Conservation (phyloP, 2,113 vertebrate genomes). For the Egretta garzetta region DNA sequence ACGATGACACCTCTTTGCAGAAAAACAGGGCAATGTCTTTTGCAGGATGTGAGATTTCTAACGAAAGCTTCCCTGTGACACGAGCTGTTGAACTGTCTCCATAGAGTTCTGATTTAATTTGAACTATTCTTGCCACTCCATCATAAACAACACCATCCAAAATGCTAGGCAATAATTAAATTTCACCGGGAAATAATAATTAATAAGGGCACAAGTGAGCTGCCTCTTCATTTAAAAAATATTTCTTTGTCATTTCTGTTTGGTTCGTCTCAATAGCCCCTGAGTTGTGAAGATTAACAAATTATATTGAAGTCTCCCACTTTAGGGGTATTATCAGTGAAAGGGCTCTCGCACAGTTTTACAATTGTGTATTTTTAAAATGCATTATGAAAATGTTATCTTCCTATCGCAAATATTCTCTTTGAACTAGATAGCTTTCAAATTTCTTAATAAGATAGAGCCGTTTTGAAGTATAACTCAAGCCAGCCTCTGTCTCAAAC, state of each 20-base stretch:
- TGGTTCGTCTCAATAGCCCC: background rate
- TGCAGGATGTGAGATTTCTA: background rate
- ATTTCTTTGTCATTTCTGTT: slow-evolving; percentile 15
- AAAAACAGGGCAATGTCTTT: slow-evolving; percentile 14
- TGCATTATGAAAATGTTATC: background rate
- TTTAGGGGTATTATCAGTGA: background rate
- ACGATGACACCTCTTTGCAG: background rate
- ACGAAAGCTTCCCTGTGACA: background rate
- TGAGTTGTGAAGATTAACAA: slow-evolving; percentile 11
- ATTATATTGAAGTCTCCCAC: background rate
- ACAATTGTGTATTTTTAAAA: background rate
- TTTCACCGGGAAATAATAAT: slow-evolving; percentile 38
- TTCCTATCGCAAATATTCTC: background rate
- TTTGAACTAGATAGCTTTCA: slow-evolving; percentile 35
- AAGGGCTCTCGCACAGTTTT: background rate
- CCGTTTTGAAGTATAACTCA: background rate
- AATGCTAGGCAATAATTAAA: slow-evolving; percentile 29
- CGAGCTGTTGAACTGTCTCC: slow-evolving; percentile 51
- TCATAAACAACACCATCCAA: background rate
- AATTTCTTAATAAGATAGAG: background rate
- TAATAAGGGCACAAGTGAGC: slow-evolving; percentile 29
- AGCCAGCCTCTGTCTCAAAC: background rate
- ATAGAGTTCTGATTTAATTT: background rate
- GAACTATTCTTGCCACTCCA: background rate
- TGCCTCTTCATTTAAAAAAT: slow-evolving; percentile 39